A percentile compares a stretch with the other conserved stretches of the same genome.
Evolutionary conservation across 1,140 invertebrate genomes (phyloP).

Genomic region (Pristionchus pacificus): DNA sequence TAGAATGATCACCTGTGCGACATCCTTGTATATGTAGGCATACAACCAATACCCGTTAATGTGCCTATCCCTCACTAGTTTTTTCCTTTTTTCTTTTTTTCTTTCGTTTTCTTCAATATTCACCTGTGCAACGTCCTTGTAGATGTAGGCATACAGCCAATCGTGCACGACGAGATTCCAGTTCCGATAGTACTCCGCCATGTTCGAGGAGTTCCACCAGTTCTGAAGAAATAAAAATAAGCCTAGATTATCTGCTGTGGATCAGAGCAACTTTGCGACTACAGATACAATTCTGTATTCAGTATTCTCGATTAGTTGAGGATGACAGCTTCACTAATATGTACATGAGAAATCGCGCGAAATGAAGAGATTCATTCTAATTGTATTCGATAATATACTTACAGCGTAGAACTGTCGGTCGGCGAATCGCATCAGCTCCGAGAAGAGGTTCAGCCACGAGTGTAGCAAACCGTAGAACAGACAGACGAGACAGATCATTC

Average conservation of each 20-base stretch:
- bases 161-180: slow-evolving; percentile 93
- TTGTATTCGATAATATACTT: not conserved
- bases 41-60: slow-evolving; percentile 73
- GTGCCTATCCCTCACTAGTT: no score
- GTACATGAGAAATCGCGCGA: no score
- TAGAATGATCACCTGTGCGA: slow-evolving; percentile 63
- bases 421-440: slow-evolving; percentile 51
- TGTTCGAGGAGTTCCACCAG: slow-evolving; percentile 87
- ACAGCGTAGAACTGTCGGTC: slow-evolving; percentile 52
- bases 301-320: no score
- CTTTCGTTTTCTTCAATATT: slow-evolving; percentile 54
- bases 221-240: slow-evolving; percentile 65
- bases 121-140: slow-evolving; percentile 73
- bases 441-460: slow-evolving; percentile 50
- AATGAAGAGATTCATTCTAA: no score
- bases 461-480: slow-evolving; percentile 55
- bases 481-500: slow-evolving; percentile 46
- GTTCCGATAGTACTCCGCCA: slow-evolving; percentile 76
- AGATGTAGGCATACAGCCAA: slow-evolving; percentile 87
- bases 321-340: no score
- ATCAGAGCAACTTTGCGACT: no score
- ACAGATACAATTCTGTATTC: no score
- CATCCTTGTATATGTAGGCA: slow-evolving; percentile 81
- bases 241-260: not conserved
- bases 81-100: slow-evolving; percentile 21